Evolutionary conservation across 2,888 invertebrate genomes (phyloP).

Genomic region (Drosophila atripex): DNA sequence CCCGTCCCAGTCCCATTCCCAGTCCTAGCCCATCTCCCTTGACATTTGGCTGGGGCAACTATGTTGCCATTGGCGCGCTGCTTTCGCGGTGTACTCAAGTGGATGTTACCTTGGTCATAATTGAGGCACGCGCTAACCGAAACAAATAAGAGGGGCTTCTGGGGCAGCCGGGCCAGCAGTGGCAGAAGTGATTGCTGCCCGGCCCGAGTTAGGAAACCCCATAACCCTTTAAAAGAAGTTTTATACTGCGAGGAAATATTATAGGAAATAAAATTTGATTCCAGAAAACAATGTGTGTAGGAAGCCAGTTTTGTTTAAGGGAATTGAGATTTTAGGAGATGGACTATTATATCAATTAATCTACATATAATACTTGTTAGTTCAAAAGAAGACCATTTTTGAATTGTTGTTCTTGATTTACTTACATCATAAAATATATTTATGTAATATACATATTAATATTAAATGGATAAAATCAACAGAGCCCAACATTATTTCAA

Average conservation of each 20-base stretch:
- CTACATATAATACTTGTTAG: too few species aligned
- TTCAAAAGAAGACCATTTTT: too few species aligned
- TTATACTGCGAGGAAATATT: conserved; percentile 1
- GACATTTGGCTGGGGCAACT: conserved; percentile 65
- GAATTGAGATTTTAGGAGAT: too few species aligned
- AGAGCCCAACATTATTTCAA: too few species aligned
- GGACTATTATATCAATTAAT: too few species aligned
- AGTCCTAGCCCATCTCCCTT: conserved; percentile 54
- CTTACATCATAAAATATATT: too few species aligned
- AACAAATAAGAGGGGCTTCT: conserved; percentile 42
- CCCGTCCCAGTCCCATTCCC: conserved; percentile 13
- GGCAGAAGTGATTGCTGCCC: conserved; percentile 38
- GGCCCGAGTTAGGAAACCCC: conserved; percentile 10
- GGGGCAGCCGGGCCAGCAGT: neutral
- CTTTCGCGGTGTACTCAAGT: conserved; percentile 44
- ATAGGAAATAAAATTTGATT: neutral
- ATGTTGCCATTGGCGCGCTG: conserved; percentile 44
- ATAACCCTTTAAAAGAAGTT: conserved; percentile 23
- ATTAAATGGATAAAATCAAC: too few species aligned
- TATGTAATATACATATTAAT: too few species aligned
- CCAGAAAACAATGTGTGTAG: neutral
- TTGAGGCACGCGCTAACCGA: conserved; percentile 63
- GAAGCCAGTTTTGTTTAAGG: too few species aligned
- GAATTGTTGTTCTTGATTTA: too few species aligned
- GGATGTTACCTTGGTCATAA: conserved; percentile 58